Evolutionary conservation across 2,888 invertebrate species (phyloP).

Genomic region (Zele albiditarsus): DNA sequence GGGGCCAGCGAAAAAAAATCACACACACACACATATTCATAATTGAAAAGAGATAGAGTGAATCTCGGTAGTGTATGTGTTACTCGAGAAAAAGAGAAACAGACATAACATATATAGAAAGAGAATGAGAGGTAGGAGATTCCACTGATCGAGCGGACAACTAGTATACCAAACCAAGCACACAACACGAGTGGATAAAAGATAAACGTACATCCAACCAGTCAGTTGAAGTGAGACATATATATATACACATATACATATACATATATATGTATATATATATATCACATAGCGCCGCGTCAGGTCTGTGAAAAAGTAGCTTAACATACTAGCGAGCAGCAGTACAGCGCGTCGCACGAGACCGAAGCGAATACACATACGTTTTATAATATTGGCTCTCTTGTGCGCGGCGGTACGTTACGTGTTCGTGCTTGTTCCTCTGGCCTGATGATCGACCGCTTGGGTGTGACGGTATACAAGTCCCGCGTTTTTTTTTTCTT

Average conservation of each 20-base stretch:
- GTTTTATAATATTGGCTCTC: conserved; percentile 15
- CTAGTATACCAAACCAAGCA: neutral
- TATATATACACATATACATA: neutral
- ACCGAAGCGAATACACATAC: conserved; percentile 46
- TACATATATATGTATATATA: neutral
- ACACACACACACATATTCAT: too few species aligned
- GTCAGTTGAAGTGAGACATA: too few species aligned
- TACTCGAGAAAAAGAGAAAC: neutral
- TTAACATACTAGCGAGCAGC: conserved; percentile 21
- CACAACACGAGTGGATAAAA: neutral
- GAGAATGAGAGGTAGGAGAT: neutral
- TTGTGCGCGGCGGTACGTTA: conserved; percentile 31
- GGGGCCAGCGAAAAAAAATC: neutral
- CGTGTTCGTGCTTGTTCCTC: conserved; percentile 19
- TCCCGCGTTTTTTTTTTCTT: conserved; percentile 21
- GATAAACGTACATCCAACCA: neutral
- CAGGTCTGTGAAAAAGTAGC: neutral
- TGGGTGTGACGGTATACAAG: conserved; percentile 62
- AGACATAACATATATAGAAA: neutral
- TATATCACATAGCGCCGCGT: neutral
- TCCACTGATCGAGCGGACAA: neutral
- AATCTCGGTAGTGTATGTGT: too few species aligned
- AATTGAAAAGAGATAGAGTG: neutral
- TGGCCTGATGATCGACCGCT: conserved; percentile 29
- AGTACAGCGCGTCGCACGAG: conserved; percentile 50